Evolutionary conservation across 2,113 vertebrate genomes (phyloP).

Genomic region (Pica pica): DNA sequence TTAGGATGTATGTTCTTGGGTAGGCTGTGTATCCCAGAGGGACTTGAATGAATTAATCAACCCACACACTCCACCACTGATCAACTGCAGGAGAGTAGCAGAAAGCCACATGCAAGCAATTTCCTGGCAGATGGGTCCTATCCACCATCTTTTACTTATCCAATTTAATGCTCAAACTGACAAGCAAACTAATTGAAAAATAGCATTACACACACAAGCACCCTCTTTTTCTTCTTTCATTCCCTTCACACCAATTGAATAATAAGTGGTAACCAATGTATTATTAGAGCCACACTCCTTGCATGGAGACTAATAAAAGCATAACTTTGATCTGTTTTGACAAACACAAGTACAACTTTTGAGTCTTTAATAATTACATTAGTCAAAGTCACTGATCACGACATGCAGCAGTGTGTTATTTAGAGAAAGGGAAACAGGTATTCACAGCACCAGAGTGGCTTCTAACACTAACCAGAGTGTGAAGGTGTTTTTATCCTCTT

Average conservation of each 20-base stretch:
- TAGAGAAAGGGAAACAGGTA: conserved; percentile 29
- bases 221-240: background rate
- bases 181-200: conserved; percentile 42
- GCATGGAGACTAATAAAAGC: conserved; percentile 32
- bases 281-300: background rate
- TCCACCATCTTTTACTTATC: conserved; percentile 20
- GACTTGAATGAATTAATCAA: conserved; percentile 17
- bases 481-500: background rate
- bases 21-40: background rate
- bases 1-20: background rate
- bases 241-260: background rate
- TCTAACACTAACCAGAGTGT: background rate
- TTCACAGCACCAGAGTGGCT: background rate
- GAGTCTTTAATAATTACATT: conserved; percentile 52
- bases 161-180: conserved; percentile 23
- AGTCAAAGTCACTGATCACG: conserved; percentile 26
- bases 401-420: background rate
- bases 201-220: background rate
- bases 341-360: conserved; percentile 29
- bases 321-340: conserved; percentile 55
- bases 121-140: conserved; percentile 37
- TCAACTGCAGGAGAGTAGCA: conserved; percentile 21
- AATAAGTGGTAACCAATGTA: background rate
- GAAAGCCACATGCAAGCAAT: conserved; percentile 27
- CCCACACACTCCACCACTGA: background rate